Evolutionary conservation across 2,888 invertebrate genomes (phyloP).

Genomic region (Lasius fuliginosus): DNA sequence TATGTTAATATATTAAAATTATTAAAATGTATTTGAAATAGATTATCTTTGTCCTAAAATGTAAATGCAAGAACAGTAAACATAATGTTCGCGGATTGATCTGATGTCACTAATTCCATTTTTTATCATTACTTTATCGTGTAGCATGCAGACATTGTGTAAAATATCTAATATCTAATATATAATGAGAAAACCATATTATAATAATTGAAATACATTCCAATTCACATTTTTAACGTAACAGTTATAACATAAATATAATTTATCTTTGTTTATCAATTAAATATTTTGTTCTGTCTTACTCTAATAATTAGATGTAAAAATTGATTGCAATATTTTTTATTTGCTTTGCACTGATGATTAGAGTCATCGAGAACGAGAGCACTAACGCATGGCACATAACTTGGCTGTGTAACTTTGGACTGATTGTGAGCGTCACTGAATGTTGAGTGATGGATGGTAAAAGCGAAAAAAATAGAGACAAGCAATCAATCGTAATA

Average conservation of each 20-base stretch:
- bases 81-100: too few species aligned
- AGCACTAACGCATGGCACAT: neutral
- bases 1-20: neutral
- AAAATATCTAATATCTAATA: neutral
- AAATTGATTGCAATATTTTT: neutral
- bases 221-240: neutral
- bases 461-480: neutral
- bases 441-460: too few species aligned
- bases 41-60: too few species aligned
- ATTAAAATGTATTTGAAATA: neutral
- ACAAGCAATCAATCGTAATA: neutral
- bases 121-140: neutral
- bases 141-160: neutral
- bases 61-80: neutral
- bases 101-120: neutral
- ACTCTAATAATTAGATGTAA: neutral
- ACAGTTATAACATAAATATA: neutral
- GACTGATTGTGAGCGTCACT: neutral
- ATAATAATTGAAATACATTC: neutral
- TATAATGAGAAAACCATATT: neutral
- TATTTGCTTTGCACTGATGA: neutral
- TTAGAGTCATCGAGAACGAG: neutral
- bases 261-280: neutral
- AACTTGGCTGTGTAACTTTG: neutral
- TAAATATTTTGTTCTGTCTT: neutral